phyloP scores from a whole-genome alignment of 2,888 invertebrate species.

The Megalurothrips usitatus region DNA sequence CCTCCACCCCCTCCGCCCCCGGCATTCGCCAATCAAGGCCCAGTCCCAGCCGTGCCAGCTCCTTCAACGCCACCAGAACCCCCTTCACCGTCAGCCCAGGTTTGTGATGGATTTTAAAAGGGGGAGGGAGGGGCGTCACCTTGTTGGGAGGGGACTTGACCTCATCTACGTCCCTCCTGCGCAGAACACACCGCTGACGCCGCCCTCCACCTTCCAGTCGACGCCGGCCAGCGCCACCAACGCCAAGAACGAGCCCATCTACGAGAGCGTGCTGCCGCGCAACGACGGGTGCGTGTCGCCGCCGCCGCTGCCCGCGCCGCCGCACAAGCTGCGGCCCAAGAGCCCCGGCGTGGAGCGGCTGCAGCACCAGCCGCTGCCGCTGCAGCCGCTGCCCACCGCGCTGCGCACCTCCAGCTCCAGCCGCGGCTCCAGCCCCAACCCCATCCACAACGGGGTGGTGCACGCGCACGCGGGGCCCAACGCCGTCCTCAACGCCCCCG shows the following conservation, averaged over 20 bases:
- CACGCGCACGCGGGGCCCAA: neutral
- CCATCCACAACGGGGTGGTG: conserved; percentile 33
- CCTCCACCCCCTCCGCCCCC: conserved; percentile 65
- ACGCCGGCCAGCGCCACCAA: conserved; percentile 41
- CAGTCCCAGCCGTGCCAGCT: conserved; percentile 44
- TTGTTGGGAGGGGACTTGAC: too few species aligned
- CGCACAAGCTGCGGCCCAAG: conserved; percentile 46
- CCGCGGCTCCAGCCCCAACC: conserved; percentile 40
- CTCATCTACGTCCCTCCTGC: conserved; percentile 36
- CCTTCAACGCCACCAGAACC: conserved; percentile 40
- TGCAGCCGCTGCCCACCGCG: conserved; percentile 33
- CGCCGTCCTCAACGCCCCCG: neutral
- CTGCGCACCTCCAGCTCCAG: conserved; percentile 34
- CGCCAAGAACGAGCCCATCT: conserved; percentile 67
- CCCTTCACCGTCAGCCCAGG: conserved; percentile 38
- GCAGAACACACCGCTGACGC: conserved; percentile 38
- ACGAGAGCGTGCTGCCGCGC: conserved; percentile 75
- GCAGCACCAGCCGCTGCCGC: conserved; percentile 40
- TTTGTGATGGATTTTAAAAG: conserved; percentile 29
- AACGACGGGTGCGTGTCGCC: conserved; percentile 50
- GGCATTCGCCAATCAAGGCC: conserved; percentile 36
- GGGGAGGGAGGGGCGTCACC: too few species aligned
- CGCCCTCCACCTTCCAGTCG: conserved; percentile 36
- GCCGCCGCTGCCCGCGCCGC: conserved; percentile 50
- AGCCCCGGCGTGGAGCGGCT: conserved; percentile 45